Base-by-base conservation (phyloP, 2,888 invertebrate species). In the Rhabditoides inermis region DNA sequence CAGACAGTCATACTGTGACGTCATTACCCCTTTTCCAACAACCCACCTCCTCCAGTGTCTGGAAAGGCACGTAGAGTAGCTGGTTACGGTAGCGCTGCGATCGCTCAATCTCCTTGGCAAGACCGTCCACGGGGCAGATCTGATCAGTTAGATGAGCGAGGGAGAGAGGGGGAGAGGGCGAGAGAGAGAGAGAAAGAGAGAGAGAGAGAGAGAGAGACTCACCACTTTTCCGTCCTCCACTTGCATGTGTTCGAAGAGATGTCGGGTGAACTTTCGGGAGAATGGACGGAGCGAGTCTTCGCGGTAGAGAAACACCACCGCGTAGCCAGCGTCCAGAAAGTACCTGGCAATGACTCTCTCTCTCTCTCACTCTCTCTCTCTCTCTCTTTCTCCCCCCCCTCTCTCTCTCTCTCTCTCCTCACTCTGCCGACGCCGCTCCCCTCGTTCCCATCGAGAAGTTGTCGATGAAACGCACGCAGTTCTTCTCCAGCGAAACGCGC, bases 401-500 rank as follows among this genome's bases (percentile, higher is more conserved):
- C 95, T 83, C 0, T 87, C 90, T 42, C 98, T 98, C 20, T n/a
- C n/a, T n/a, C n/a, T n/a, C n/a, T n/a, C 30, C 65, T 45, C 20
- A 82, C 82, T 98, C 98, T 0, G 94, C 86, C 0, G 94, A 94
- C 0, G 89, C 85, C 0, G 95, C 85, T 23, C 98, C 98, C 62
- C 95, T 83, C 0, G 87, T 90, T 42, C 98, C 98, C 20, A 90
- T 88, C 78, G 94, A 95, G 79, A 98, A 98, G 82, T 98, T 98
- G 78, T 98, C 98, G 51, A 98, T 90, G 79, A 89, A 98, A 47
- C 98, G 84, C 1, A 98, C 98, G 0, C 94, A 92, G 77, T 91
- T 89, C 77, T 90, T 89, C 77, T 98, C 98, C 51, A 98, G 78
- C 0, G 95, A 95, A 4, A 94, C 89, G 35, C 89, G 90, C 3